These are phyloP conservation scores for Dione juno DNA, from an alignment of 2,888 invertebrate genomes.

Conservation along the genomic window DNA sequence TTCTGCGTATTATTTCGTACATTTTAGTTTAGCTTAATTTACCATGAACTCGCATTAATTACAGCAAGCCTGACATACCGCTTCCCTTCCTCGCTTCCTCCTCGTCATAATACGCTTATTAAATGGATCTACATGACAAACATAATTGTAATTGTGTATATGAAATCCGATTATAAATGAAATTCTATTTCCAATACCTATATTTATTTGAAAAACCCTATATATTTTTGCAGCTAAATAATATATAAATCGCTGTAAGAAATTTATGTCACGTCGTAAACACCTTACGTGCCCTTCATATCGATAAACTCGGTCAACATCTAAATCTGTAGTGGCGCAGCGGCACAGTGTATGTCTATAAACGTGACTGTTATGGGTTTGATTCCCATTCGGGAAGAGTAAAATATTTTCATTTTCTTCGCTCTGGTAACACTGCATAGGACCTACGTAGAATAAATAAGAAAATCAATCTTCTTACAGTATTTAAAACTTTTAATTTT, in stretches of 20 bases:
- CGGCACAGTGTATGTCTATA: too few species aligned
- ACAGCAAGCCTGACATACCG: conserved; percentile 21
- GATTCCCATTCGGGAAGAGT: too few species aligned
- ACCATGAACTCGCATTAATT: conserved; percentile 19
- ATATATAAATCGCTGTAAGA: neutral
- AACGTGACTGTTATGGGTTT: too few species aligned
- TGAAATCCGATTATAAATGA: neutral
- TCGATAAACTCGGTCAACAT: neutral
- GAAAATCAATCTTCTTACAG: neutral
- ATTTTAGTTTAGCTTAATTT: neutral
- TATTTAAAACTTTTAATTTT: too few species aligned
- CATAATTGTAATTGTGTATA: neutral
- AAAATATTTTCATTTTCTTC: too few species aligned
- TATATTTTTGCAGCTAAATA: neutral
- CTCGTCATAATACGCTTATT: conserved; percentile 16
- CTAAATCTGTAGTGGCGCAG: neutral
- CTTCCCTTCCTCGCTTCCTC: neutral
- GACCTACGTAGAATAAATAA: too few species aligned
- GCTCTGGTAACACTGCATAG: too few species aligned
- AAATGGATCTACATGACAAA: neutral
- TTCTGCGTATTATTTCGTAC: conserved; percentile 12
- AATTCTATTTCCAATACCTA: neutral
- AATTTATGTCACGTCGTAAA: conserved; percentile 4
- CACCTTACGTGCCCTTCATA: conserved; percentile 2
- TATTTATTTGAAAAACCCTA: neutral